Conservation (phyloP, 2,888 invertebrate genomes). For the Drosophila koepferae region DNA sequence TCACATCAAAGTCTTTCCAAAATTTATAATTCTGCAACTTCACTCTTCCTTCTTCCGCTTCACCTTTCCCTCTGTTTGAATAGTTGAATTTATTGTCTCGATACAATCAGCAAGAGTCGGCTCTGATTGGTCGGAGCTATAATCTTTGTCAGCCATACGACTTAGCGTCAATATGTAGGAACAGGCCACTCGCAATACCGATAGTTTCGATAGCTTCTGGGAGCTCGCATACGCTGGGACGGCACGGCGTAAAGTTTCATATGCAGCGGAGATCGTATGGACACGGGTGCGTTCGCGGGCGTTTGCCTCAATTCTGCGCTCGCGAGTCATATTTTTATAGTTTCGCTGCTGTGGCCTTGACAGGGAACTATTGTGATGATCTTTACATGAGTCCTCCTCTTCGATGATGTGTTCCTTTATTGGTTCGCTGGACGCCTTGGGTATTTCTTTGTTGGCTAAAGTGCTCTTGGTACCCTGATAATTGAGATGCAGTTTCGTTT, state of each 20-base stretch:
- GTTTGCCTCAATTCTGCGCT: conserved; percentile 96
- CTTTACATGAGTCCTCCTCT: conserved; percentile 27
- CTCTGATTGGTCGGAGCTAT: conserved; percentile 87
- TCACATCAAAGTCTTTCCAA: conserved; percentile 45
- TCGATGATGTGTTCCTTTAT: conserved; percentile 22
- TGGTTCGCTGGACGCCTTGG: neutral
- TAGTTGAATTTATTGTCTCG: conserved; percentile 94
- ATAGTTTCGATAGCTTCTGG: conserved; percentile 96
- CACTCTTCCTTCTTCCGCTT: conserved; percentile 93
- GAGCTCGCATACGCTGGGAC: conserved; percentile 97
- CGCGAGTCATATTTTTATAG: conserved; percentile 98
- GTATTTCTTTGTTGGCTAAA: conserved; percentile 17
- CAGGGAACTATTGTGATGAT: conserved; percentile 32
- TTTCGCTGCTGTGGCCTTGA: conserved; percentile 90
- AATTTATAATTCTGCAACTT: conserved; percentile 11
- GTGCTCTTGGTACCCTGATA: conserved; percentile 22
- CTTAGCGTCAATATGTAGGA: conserved; percentile 96
- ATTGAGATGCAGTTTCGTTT: conserved; percentile 22
- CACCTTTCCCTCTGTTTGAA: conserved; percentile 95
- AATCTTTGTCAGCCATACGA: conserved; percentile 90
- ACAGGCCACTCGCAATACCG: conserved; percentile 96
- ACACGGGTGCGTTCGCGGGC: conserved; percentile 96
- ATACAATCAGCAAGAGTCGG: conserved; percentile 91
- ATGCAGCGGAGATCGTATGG: conserved; percentile 97
- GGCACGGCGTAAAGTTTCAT: conserved; percentile 93